These are phyloP conservation scores for Diadumene lineata DNA, from an alignment of 92 coral and sea anemone genomes.

Conservation along the genomic window DNA sequence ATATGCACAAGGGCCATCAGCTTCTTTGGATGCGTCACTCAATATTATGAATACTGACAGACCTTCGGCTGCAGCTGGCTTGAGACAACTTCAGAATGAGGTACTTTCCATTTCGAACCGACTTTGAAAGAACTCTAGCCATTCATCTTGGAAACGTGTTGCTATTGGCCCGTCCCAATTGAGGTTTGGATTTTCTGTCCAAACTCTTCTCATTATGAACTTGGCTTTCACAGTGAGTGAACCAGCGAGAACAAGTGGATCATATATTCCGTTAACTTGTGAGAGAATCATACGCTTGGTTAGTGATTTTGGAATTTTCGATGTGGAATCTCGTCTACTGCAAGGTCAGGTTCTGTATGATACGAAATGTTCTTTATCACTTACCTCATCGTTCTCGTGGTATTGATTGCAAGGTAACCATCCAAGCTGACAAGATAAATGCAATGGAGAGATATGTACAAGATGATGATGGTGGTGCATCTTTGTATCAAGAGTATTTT, in stretches of 20 bases:
- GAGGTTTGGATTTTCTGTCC: conserved; percentile 40
- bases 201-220: conserved; percentile 52
- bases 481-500: conserved; percentile 23
- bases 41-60: conserved; percentile 48
- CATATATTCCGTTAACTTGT: conserved; percentile 62
- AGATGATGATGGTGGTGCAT: conserved; percentile 26
- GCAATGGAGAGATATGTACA: conserved; percentile 26
- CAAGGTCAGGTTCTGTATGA: background rate
- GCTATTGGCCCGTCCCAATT: conserved; percentile 63
- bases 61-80: conserved; percentile 42
- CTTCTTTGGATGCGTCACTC: conserved; percentile 62
- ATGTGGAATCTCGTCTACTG: background rate
- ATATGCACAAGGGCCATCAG: conserved; percentile 62
- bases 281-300: conserved; percentile 63
- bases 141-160: conserved; percentile 23
- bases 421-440: conserved; percentile 23
- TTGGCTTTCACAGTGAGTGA: conserved; percentile 67
- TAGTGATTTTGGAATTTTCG: conserved; percentile 28
- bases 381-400: conserved; percentile 24
- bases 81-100: conserved; percentile 48
- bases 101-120: conserved; percentile 43
- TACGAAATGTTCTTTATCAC: background rate
- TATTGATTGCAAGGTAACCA: conserved; percentile 18
- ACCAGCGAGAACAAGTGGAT: conserved; percentile 64
- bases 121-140: conserved; percentile 52